Conservation (phyloP, 2,113 vertebrate species). For the Tilapia sparmanii region DNA sequence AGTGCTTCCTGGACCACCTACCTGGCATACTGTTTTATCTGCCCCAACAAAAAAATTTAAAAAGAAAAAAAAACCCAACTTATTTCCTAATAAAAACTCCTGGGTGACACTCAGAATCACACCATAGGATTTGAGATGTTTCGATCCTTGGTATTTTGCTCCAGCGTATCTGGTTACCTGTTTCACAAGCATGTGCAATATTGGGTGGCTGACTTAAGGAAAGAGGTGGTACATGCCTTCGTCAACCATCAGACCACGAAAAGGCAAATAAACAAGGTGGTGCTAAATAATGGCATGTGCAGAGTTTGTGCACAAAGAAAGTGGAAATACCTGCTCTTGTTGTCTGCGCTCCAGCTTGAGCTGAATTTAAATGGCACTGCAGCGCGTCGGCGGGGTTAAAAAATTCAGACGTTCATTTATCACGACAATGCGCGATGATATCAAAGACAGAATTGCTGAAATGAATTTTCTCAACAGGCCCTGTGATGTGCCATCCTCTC, state of each 20-base stretch:
- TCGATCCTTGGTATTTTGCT: slow-evolving; percentile 18
- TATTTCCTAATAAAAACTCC: not conserved
- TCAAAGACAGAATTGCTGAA: slow-evolving; percentile 29
- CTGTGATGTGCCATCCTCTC: slow-evolving; percentile 16
- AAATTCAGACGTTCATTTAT: slow-evolving; percentile 19
- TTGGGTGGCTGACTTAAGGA: slow-evolving; percentile 9
- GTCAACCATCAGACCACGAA: not conserved
- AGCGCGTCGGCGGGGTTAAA: not conserved
- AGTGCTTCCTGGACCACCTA: not conserved
- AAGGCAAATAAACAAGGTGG: slow-evolving; percentile 38
- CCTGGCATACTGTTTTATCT: not conserved
- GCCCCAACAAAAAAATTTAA: not conserved
- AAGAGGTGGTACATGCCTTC: slow-evolving; percentile 27
- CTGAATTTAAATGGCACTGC: not conserved
- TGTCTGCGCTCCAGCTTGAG: not conserved
- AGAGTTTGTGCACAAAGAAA: not conserved
- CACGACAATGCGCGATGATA: slow-evolving; percentile 28
- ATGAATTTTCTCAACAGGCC: slow-evolving; percentile 18
- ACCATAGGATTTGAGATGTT: not conserved
- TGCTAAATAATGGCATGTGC: slow-evolving; percentile 15
- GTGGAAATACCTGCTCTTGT: not conserved
- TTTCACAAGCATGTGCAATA: not conserved
- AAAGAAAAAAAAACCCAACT: fast-evolving
- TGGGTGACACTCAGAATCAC: not conserved
- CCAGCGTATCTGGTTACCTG: slow-evolving; percentile 7